phyloP scores from a whole-genome alignment of 2,888 invertebrate species.

The Amiota communis region DNA sequence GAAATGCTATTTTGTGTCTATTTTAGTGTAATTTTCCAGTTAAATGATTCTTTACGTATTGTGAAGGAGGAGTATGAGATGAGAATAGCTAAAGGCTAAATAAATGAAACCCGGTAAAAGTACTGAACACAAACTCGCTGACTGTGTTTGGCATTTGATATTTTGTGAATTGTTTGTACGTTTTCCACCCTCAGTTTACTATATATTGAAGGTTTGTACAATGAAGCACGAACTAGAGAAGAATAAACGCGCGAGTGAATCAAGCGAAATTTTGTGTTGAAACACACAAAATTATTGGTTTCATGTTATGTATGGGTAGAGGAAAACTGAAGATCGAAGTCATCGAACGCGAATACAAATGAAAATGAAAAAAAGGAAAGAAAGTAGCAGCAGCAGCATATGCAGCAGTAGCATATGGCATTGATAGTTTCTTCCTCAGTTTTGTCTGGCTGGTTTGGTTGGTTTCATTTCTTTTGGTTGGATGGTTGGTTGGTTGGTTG shows the following conservation, averaged over 20 bases:
- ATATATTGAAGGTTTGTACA: too few species aligned
- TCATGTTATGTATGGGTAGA: conserved; percentile 26
- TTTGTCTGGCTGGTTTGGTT: too few species aligned
- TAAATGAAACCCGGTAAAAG: neutral
- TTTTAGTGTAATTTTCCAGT: conserved; percentile 65
- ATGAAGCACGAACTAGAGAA: too few species aligned
- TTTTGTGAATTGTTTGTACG: neutral
- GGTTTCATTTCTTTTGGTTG: too few species aligned
- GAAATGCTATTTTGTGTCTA: conserved; percentile 61
- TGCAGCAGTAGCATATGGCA: neutral
- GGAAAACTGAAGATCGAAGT: conserved; percentile 31
- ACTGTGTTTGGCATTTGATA: conserved; percentile 53
- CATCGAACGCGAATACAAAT: conserved; percentile 31
- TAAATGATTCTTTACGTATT: conserved; percentile 46
- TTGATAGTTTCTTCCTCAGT: too few species aligned
- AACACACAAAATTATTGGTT: conserved; percentile 61
- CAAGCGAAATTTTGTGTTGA: conserved; percentile 48
- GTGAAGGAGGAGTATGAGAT: neutral
- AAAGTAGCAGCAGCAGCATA: neutral
- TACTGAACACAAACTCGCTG: conserved; percentile 22
- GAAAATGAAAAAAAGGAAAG: conserved; percentile 15
- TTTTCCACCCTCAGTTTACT: neutral
- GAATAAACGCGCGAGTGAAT: too few species aligned
- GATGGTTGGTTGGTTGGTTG: neutral
- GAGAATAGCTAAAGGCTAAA: conserved; percentile 1